Conservation (phyloP, 2,113 vertebrate genomes). For the Scortum barcoo region DNA sequence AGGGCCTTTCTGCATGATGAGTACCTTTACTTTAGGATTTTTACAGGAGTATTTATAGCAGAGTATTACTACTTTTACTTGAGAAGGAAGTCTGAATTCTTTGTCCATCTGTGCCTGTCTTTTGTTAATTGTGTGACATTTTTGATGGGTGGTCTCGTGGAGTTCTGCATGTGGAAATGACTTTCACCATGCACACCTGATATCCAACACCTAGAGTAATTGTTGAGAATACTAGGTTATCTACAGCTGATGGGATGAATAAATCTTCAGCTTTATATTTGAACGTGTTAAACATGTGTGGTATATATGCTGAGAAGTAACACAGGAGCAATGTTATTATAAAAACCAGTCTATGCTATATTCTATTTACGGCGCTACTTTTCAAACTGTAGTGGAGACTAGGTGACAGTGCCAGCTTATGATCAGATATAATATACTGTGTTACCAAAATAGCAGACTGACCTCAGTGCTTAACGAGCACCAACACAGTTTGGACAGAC, state of each 20-base stretch:
- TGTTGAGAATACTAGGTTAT: background rate
- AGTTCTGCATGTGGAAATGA: background rate
- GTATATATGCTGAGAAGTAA: background rate
- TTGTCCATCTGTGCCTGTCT: background rate
- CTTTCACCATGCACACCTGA: background rate
- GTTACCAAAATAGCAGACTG: slow-evolving; percentile 1
- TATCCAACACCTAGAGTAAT: background rate
- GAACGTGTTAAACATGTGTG: background rate
- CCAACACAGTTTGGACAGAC: slow-evolving; percentile 11
- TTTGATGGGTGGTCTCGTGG: background rate
- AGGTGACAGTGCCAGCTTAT: slow-evolving; percentile 21
- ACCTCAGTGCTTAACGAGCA: background rate
- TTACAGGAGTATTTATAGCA: too few species aligned
- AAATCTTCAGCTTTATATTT: background rate
- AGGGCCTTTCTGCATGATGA: too few species aligned
- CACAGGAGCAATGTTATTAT: background rate
- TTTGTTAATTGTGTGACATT: too few species aligned
- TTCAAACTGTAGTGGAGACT: background rate
- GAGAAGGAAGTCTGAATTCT: background rate
- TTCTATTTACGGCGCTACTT: background rate
- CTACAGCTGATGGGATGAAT: too few species aligned
- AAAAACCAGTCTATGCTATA: background rate
- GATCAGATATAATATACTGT: slow-evolving; percentile 1
- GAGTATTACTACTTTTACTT: background rate
- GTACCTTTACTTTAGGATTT: too few species aligned